Evolutionary conservation across 1,140 invertebrate genomes (phyloP).

Genomic region (Cyclargus thomasi): DNA sequence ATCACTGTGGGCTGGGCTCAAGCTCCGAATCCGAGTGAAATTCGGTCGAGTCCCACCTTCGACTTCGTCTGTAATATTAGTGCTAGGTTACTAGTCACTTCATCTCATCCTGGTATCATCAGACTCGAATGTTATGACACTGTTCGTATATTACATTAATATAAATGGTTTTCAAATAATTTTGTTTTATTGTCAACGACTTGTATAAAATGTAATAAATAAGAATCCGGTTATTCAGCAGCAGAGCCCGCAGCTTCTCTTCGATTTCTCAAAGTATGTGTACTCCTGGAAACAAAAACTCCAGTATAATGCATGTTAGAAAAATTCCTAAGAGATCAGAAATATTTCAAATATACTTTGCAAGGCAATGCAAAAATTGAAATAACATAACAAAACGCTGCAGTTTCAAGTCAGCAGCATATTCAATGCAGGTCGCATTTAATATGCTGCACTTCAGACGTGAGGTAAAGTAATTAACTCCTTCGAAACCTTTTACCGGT

Average conservation of each 20-base stretch:
- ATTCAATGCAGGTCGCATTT: no score
- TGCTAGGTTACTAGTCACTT: constrained; percentile 24
- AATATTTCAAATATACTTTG: no score
- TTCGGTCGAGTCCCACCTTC: not conserved
- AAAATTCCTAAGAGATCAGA: no score
- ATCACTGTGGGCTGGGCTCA: no score
- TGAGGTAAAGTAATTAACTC: no score
- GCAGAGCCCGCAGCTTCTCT: constrained; percentile 39
- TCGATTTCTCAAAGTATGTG: constrained; percentile 65
- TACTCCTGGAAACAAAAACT: constrained; percentile 62
- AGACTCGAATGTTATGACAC: constrained; percentile 59
- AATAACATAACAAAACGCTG: no score
- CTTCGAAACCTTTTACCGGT: no score
- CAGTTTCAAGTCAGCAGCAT: no score
- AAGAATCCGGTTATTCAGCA: constrained; percentile 26
- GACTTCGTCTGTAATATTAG: constrained; percentile 17
- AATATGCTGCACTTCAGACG: no score
- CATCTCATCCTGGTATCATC: constrained; percentile 4
- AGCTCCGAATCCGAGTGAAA: not conserved
- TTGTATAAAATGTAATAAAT: not conserved
- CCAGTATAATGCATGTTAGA: constrained; percentile 1
- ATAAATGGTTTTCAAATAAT: constrained; percentile 65
- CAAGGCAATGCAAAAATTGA: no score
- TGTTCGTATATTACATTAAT: constrained; percentile 58
- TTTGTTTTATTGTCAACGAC: constrained; percentile 41